Evolutionary conservation across 2,113 vertebrate genomes (phyloP).

Genomic region (Oncorhynchus keta): DNA sequence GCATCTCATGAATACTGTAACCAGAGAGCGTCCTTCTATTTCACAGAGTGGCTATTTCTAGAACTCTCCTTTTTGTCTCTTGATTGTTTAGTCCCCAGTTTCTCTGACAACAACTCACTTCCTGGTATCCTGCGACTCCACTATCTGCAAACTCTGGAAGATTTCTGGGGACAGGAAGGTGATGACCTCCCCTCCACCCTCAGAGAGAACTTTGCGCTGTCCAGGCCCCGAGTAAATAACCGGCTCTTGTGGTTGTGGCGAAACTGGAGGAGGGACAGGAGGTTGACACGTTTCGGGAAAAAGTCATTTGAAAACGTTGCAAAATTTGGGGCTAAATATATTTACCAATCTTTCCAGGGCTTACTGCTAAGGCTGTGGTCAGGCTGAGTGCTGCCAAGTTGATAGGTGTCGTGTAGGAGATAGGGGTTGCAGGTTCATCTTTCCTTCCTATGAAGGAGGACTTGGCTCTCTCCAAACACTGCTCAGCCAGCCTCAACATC

Average conservation of each 20-base stretch:
- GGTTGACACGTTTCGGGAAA: not conserved
- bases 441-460: constrained; percentile 77
- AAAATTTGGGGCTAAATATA: not conserved
- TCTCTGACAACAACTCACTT: constrained; percentile 31
- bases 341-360: constrained; percentile 12
- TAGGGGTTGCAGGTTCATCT: constrained; percentile 1
- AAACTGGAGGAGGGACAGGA: constrained; percentile 8
- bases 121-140: constrained; percentile 77
- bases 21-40: not conserved
- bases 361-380: constrained; percentile 1
- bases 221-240: constrained; percentile 20
- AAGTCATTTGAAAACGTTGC: constrained; percentile 4
- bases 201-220: constrained; percentile 78
- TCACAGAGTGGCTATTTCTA: not conserved
- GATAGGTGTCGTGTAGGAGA: constrained; percentile 13
- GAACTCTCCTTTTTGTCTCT: not conserved
- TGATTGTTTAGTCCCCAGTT: not conserved
- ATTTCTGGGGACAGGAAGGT: constrained; percentile 87
- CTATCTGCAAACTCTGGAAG: constrained; percentile 85
- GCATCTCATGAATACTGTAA: not conserved
- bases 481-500: constrained; percentile 89
- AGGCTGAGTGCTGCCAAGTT: constrained; percentile 6
- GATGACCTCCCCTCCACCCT: constrained; percentile 73
- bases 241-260: constrained; percentile 25
- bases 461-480: constrained; percentile 91